Evolutionary conservation across 2,888 invertebrate species (phyloP).

Genomic region (Priocnemis perturbator): DNA sequence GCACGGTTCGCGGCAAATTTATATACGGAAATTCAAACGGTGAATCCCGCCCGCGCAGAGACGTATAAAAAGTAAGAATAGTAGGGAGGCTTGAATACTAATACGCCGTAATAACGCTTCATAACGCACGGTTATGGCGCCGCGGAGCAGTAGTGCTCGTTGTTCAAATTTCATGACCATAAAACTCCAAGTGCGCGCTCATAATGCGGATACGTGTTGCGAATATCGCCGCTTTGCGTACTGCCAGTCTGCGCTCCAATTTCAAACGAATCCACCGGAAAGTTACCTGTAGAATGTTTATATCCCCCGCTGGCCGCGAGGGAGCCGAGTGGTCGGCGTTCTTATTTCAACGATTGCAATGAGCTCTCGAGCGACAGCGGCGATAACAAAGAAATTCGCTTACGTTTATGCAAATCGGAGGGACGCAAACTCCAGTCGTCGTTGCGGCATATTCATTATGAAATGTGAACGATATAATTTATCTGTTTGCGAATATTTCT

Average conservation of each 20-base stretch:
- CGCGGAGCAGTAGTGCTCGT: slow-evolving; percentile 26
- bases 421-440: no score
- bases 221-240: slow-evolving; percentile 26
- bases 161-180: slow-evolving; percentile 46
- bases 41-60: slow-evolving; percentile 4
- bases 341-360: slow-evolving; percentile 35
- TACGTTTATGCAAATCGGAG: no score
- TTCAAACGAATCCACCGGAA: slow-evolving; percentile 37
- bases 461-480: no score
- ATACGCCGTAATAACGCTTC: slow-evolving; percentile 37
- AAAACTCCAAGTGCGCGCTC: slow-evolving; percentile 36
- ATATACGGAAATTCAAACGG: slow-evolving; percentile 3
- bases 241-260: slow-evolving; percentile 42
- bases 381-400: slow-evolving; percentile 14
- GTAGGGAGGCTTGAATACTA: slow-evolving; percentile 33
- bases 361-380: slow-evolving; percentile 30
- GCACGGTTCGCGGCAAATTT: not conserved
- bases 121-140: slow-evolving; percentile 36
- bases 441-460: no score
- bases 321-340: not conserved
- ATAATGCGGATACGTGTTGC: slow-evolving; percentile 39
- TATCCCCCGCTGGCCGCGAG: not conserved
- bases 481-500: no score
- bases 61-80: slow-evolving; percentile 33
- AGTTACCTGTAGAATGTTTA: slow-evolving; percentile 43